phyloP scores from a whole-genome alignment of 2,888 invertebrate species.

The Ctena decussata region DNA sequence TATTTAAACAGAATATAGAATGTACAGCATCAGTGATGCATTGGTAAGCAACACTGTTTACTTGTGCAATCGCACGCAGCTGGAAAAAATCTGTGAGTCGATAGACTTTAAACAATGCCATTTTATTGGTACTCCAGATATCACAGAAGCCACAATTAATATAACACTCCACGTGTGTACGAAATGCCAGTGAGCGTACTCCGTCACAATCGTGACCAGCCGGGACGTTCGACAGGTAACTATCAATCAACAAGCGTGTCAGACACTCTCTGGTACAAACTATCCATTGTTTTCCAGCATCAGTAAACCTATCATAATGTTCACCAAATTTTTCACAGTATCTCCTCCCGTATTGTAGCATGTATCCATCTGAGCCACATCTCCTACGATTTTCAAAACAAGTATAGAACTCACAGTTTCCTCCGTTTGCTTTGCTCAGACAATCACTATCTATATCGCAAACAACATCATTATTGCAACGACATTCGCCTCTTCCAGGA shows the following conservation, averaged over 20 bases:
- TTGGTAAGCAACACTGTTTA: too few relatives aligned
- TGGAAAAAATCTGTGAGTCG: too few relatives aligned
- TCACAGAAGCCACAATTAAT: too few relatives aligned
- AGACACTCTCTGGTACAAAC: conserved; percentile 9
- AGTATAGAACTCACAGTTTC: conserved; percentile 2
- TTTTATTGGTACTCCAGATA: too few relatives aligned
- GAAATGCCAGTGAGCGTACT: too few relatives aligned
- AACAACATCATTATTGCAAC: not conserved
- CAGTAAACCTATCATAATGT: not conserved
- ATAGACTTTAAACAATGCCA: too few relatives aligned
- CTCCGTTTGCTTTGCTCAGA: not conserved
- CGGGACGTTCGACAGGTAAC: not conserved
- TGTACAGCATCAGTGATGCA: too few relatives aligned
- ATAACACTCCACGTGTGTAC: too few relatives aligned
- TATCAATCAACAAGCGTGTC: not conserved
- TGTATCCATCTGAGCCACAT: conserved; percentile 2
- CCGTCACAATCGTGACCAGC: too few relatives aligned
- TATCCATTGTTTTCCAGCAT: conserved; percentile 3
- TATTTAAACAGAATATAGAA: too few relatives aligned
- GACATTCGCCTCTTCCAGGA: not conserved
- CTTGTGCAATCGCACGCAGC: too few relatives aligned
- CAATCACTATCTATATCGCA: not conserved
- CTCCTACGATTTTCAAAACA: conserved; percentile 10
- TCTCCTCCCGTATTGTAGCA: not conserved
- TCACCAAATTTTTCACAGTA: conserved; percentile 14